These are phyloP conservation scores for Ptilonorhynchus violaceus DNA, from an alignment of 2,113 vertebrate genomes.

Conservation along the genomic window DNA sequence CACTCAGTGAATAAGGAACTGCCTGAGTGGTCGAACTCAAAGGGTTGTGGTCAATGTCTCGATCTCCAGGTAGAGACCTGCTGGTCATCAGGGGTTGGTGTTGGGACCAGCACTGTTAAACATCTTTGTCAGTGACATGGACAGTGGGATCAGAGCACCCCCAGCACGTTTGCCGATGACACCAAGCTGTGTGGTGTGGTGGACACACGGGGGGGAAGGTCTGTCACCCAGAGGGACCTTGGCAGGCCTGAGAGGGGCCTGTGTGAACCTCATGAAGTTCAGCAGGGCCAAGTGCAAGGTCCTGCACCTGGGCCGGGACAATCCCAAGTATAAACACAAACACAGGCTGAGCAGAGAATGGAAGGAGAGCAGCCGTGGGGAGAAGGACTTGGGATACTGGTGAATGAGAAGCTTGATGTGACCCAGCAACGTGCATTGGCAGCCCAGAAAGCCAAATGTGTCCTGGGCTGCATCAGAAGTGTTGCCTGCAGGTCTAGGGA, in stretches of 20 bases:
- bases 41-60: background rate
- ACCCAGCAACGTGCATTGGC: background rate
- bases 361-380: background rate
- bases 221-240: background rate
- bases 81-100: background rate
- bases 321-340: background rate
- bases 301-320: background rate
- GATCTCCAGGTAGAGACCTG: background rate
- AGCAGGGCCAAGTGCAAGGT: background rate
- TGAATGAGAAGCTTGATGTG: background rate
- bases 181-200: background rate
- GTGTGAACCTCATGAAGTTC: background rate
- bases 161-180: rapidly evolving
- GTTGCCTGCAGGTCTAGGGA: background rate
- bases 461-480: background rate
- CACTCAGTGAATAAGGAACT: background rate
- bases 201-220: no score
- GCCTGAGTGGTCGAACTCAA: rapidly evolving
- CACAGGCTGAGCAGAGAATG: background rate
- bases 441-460: background rate
- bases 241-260: background rate
- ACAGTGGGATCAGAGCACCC: background rate
- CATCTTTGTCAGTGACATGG: background rate
- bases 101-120: background rate
- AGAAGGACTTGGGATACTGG: background rate